Conservation (phyloP, 2,113 vertebrate species). For the Artemisiospiza belli region DNA sequence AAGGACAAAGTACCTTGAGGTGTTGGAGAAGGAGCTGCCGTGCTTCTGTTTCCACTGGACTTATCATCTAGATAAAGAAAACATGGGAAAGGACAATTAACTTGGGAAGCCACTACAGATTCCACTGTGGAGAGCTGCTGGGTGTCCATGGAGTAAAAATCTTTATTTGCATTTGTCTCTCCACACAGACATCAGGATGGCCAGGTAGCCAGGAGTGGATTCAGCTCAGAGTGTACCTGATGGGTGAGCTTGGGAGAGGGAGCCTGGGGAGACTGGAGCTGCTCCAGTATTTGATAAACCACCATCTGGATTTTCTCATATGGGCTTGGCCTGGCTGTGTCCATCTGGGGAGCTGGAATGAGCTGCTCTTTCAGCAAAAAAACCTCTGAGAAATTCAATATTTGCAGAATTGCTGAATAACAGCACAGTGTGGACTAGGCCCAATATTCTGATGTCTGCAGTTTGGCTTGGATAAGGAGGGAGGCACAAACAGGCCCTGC, state of each 20-base stretch:
- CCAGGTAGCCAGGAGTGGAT: not conserved
- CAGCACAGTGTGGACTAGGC: not conserved
- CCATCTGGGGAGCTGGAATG: not conserved
- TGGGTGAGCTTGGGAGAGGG: not conserved
- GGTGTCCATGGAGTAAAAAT: not conserved
- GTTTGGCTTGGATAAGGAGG: not conserved
- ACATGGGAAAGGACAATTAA: not conserved
- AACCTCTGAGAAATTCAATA: not conserved
- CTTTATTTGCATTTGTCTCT: not conserved
- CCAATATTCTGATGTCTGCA: not conserved
- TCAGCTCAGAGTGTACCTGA: not conserved
- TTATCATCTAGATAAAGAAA: conserved; percentile 2
- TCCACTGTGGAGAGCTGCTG: not conserved
- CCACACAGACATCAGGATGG: not conserved
- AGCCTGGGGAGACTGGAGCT: not conserved
- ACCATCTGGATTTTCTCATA: not conserved
- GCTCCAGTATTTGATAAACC: not conserved
- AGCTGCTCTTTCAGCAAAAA: not conserved
- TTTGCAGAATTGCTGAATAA: not conserved
- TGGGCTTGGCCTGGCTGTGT: not conserved
- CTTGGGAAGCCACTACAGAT: not conserved
- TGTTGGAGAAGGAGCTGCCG: not conserved
- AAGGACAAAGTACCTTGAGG: conserved; percentile 24
- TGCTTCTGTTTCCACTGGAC: not conserved
- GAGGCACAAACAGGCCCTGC: not conserved